Base-by-base conservation (phyloP, 2,797 vertebrate species). In the Pogoniulus pusillus region DNA sequence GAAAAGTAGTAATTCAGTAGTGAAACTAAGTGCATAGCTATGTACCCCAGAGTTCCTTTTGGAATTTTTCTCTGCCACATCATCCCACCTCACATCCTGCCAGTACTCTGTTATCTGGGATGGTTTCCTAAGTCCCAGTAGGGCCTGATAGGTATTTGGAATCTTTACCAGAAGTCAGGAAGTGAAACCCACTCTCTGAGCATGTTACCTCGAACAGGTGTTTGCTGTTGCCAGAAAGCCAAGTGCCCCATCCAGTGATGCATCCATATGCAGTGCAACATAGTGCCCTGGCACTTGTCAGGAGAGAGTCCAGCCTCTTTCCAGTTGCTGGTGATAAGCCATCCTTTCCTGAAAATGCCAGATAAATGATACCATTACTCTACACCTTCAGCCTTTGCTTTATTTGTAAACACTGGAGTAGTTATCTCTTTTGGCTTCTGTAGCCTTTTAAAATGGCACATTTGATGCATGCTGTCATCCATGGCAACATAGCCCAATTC, bases 201-300 rank as follows among this genome's bases (percentile, higher is more conserved):
- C 82, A 51, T 41, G 32, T 59, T 60, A 55, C 37, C 49, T 81
- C 1, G 1, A 41, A 57, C 24, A 57, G 76, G 63, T 58, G 30
- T 30, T 65, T 74, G 49, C 54, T 41, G 0, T 23, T 72, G 76
- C 73, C 82, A 45, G 34, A n/a, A 54, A 87, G 18, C 2, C 18
- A 8, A 32, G 34, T 24, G n/a, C 22, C 27, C 54, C 29, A 41
- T 49, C 43, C 80, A 45, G 76, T 12, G 4, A 0, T 16, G 23
- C 27, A 13, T 1, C 37, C 74, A 1, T 6, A 16, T 10, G 68
- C 62, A 58, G 29, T 1, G 7, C 3, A 2, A 78, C 58, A 7
- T 1, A 16, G 30, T 1, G 26, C 55, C 81, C 19, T 54, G 39
- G 8, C 54, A 0, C 19, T 13, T 15, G 35, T 14, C 70, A 24